Evolutionary conservation across 2,888 invertebrate species (phyloP), one percentile per base, ranked within the genome.

Genomic region (Philhelius pedissequus): DNA sequence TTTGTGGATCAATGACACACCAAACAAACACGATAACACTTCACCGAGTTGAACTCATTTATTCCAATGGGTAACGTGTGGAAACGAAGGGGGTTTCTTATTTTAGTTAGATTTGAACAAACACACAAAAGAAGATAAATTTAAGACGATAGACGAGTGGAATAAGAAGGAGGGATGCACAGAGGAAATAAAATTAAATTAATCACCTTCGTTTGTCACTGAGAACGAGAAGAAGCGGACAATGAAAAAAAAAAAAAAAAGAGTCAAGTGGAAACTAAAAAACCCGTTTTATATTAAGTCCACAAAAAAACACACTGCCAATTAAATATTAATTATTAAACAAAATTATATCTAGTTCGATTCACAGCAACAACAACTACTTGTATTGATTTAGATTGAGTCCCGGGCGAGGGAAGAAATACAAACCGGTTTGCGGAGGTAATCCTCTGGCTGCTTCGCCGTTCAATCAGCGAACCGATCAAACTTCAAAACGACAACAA

Each of bases 351-450:
- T 66, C 50, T 56, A 32, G 60, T 54, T 56, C 38, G 27, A 74
- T 74, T 83, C 69, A 25, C 38, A 38, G 7, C 38, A 15, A 13
- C 77, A 38, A 35, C 11, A 11, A 11, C 20, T 13, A 13, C 22
- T 18, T 43, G 70, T 66, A 25, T 62, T 43, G 9, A 27, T n/a
- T n/a, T n/a, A 3, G n/a, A 32, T n/a, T n/a, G n/a, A n/a, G n/a
- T n/a, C n/a, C n/a, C n/a, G n/a, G 40, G 52, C 5, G 43, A 50
- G 2, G 4, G 43, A 40, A 27, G 15, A 11, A 35, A 35, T 20
- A 25, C 38, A 38, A 74, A 78, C 82, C 73, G 78, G 78, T 78
- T 82, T 78, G 64, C 8, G 38, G 52, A 60, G 71, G 77, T 70
- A 71, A 52, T 71, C 52, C 60, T 60, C 56, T 22, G n/a, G 15